Evolutionary conservation across 2,888 invertebrate genomes (phyloP).

Genomic region (Crossocerus cetratus): DNA sequence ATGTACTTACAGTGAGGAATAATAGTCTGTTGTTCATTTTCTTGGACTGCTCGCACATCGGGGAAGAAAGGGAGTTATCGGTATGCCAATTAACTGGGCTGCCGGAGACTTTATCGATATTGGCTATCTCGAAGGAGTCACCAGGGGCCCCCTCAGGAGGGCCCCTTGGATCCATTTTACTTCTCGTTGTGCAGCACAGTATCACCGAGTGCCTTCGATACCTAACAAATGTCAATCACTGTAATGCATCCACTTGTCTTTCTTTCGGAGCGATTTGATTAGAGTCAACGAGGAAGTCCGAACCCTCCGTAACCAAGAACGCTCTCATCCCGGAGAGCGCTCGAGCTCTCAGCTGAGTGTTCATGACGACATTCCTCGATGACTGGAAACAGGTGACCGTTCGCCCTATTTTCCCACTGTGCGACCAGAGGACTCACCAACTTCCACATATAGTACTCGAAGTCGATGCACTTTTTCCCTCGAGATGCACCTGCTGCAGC

Average conservation of each 20-base stretch:
- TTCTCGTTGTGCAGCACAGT: slow-evolving; percentile 44
- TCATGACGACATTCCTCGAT: slow-evolving; percentile 13
- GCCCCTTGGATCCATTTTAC: slow-evolving; percentile 74
- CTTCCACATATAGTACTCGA: slow-evolving; percentile 43
- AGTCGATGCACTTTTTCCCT: slow-evolving; percentile 48
- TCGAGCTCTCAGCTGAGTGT: slow-evolving; percentile 1
- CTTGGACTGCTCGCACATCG: slow-evolving; percentile 64
- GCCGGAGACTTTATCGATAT: slow-evolving; percentile 67
- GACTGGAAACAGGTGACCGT: slow-evolving; percentile 4
- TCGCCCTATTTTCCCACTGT: not conserved
- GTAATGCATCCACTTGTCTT: slow-evolving; percentile 6
- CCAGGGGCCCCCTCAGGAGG: slow-evolving; percentile 76
- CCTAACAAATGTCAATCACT: slow-evolving; percentile 30
- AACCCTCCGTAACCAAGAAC: slow-evolving; percentile 13
- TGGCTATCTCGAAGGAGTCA: slow-evolving; percentile 68
- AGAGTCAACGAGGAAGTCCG: not conserved
- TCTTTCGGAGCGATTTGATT: not conserved
- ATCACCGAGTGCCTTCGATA: slow-evolving; percentile 27
- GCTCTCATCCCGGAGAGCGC: slow-evolving; percentile 16
- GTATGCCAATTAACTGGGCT: slow-evolving; percentile 64
- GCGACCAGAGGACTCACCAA: slow-evolving; percentile 40
- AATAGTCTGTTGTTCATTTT: slow-evolving; percentile 70
- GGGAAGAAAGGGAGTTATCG: slow-evolving; percentile 60
- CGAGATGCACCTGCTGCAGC: slow-evolving; percentile 56
- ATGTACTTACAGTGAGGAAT: slow-evolving; percentile 70